Evolutionary conservation across 2,888 invertebrate species (phyloP), one percentile per base, ranked within the genome.

Genomic region (Scrobipalpa costella): DNA sequence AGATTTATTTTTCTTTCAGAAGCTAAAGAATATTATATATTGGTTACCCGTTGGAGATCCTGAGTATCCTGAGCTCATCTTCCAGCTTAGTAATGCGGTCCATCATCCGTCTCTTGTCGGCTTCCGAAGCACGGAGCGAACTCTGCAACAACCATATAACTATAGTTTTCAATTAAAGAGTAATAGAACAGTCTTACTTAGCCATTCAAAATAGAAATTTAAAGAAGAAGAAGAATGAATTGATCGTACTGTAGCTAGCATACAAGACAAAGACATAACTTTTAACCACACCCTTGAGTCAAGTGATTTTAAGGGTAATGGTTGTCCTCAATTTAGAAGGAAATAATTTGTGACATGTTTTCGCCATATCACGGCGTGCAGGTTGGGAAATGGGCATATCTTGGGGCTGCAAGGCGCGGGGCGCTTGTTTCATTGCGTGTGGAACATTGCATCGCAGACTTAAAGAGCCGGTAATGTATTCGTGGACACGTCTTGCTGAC

Each of bases 71-170:
- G 71, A 95, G 83, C 75, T 95, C 95, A 66, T 95, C 94, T 77
- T 95, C 95, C 61, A 95, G 83, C 78, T 94, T 94, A 36, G 86
- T 83, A 58, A 95, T 92, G 38, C 95, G 93, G 77, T 95, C 95
- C 84, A 93, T 93, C 79, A 93, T 93, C 69, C 94, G 93, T 70
- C 93, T 93, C 78, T 93, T 94, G 76, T 95, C 95, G 17, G 92
- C 83, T 67, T 93, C 92, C 63, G 93, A 90, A 77, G 94, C 88
- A 74, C 94, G 94, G 65, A 95, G 88, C 73, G 94, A 93, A 75
- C 93, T 93, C 95, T 95, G 88, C 69, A 82, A 85, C 80, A 81
- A 81, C 70, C 19, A 27, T 3, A n/a, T 13, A 17, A 52, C 9
- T 52, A 9, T n/a, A n/a, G n/a, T n/a, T n/a, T n/a, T n/a, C n/a